Percentiles rank a stretch among this genome's conserved stretches.
Evolutionary conservation across 2,888 invertebrate species (phyloP).

Genomic region (Stegophylla sp.): DNA sequence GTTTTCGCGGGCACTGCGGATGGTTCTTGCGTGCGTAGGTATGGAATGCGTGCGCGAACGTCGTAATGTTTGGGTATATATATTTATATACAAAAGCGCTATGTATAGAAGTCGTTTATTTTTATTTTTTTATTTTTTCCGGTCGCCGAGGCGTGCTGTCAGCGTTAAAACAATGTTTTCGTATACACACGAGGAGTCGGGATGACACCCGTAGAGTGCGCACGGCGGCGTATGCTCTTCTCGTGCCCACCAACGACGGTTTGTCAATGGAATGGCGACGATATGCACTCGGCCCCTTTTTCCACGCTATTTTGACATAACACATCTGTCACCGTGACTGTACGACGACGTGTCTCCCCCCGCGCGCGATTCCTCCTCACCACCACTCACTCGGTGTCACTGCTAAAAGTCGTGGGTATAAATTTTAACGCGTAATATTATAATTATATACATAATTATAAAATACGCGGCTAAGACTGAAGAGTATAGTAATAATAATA

Average conservation of each 20-base stretch:
- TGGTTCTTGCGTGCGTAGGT: too few relatives aligned
- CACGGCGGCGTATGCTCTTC: not conserved
- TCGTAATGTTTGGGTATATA: too few relatives aligned
- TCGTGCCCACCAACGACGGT: slow-evolving; percentile 48
- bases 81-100: not conserved
- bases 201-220: slow-evolving; percentile 28
- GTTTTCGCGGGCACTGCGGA: too few relatives aligned
- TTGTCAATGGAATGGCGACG: slow-evolving; percentile 20
- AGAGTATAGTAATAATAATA: too few relatives aligned
- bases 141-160: slow-evolving; percentile 31
- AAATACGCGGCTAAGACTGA: too few relatives aligned
- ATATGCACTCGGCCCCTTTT: slow-evolving; percentile 14
- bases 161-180: slow-evolving; percentile 52
- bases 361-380: not conserved
- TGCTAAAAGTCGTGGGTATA: not conserved
- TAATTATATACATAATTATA: not conserved
- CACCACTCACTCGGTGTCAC: not conserved
- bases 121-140: slow-evolving; percentile 19
- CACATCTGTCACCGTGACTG: slow-evolving; percentile 36
- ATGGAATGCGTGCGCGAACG: too few relatives aligned
- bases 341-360: slow-evolving; percentile 6
- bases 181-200: not conserved
- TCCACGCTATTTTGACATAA: slow-evolving; percentile 23
- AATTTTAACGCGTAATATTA: not conserved
- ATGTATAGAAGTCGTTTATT: slow-evolving; percentile 24